These are phyloP conservation scores for Platynereis dumerilii DNA, from an alignment of 2,888 invertebrate genomes.

Conservation along the genomic window DNA sequence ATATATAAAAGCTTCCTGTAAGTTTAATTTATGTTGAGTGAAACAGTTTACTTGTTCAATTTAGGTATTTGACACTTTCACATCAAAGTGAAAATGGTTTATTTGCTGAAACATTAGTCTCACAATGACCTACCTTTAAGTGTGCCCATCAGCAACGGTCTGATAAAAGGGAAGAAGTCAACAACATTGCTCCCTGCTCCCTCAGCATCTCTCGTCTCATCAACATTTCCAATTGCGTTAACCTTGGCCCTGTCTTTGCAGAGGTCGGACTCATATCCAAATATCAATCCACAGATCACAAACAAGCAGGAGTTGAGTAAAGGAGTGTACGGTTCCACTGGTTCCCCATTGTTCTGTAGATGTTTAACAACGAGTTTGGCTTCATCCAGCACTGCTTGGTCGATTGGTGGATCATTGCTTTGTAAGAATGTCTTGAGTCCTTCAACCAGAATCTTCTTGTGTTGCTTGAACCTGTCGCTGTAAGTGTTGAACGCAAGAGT, in stretches of 20 bases:
- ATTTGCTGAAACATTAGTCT: no score
- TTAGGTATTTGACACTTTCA: no score
- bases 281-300: conserved; percentile 2
- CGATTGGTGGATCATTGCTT: conserved; percentile 2
- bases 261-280: conserved; percentile 1
- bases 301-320: background rate
- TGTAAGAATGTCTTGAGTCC: background rate
- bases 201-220: conserved; percentile 3
- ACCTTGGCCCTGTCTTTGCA: conserved; percentile 7
- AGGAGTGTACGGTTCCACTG: conserved; percentile 1
- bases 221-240: background rate
- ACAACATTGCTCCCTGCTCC: conserved; percentile 1
- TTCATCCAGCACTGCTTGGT: background rate
- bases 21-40: no score
- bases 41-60: no score
- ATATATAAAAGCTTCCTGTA: no score
- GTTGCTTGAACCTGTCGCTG: conserved; percentile 1
- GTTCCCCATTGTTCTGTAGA: background rate
- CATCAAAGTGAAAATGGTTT: no score
- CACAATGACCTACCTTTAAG: background rate
- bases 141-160: background rate
- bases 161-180: conserved; percentile 3
- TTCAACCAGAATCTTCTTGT: conserved; percentile 7
- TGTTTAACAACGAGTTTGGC: background rate
- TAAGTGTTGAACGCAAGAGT: conserved; percentile 7